Evolutionary conservation across 1,140 invertebrate species (phyloP).

Genomic region (Sycophila sp.): DNA sequence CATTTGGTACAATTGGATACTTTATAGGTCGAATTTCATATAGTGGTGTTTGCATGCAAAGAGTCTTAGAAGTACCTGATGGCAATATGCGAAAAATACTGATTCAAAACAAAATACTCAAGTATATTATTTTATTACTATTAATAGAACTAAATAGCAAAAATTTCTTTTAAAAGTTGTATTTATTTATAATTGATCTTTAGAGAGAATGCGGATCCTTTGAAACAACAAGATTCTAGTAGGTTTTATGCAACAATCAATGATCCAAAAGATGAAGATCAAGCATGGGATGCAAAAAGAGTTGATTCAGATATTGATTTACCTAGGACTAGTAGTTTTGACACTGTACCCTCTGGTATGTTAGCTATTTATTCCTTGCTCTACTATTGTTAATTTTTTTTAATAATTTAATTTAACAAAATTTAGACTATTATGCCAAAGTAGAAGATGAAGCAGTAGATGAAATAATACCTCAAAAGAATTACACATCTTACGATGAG

Average conservation of each 20-base stretch:
- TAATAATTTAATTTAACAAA: background rate
- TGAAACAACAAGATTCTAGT: background rate
- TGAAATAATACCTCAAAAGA: background rate
- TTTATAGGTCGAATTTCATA: constrained; percentile 21
- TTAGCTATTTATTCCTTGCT: too few relatives aligned
- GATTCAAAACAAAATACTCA: background rate
- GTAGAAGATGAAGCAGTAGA: background rate
- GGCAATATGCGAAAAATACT: constrained; percentile 9
- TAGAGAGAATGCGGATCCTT: background rate
- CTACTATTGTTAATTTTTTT: too few relatives aligned
- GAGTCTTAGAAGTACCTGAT: constrained; percentile 21
- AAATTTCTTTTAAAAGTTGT: background rate
- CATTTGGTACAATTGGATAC: constrained; percentile 3
- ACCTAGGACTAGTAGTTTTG: constrained; percentile 16
- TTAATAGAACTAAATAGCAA: background rate
- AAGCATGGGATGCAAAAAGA: background rate
- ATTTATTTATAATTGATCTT: background rate
- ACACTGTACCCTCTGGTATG: constrained; percentile 29
- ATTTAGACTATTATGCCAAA: constrained; percentile 21
- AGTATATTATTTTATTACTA: background rate
- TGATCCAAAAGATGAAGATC: background rate
- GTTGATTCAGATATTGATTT: constrained; percentile 27
- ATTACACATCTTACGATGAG: constrained; percentile 29
- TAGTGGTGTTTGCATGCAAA: background rate
- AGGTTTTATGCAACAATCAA: constrained; percentile 2